Evolutionary conservation across 2,888 invertebrate genomes (phyloP).

Genomic region (Limenitis camilla): DNA sequence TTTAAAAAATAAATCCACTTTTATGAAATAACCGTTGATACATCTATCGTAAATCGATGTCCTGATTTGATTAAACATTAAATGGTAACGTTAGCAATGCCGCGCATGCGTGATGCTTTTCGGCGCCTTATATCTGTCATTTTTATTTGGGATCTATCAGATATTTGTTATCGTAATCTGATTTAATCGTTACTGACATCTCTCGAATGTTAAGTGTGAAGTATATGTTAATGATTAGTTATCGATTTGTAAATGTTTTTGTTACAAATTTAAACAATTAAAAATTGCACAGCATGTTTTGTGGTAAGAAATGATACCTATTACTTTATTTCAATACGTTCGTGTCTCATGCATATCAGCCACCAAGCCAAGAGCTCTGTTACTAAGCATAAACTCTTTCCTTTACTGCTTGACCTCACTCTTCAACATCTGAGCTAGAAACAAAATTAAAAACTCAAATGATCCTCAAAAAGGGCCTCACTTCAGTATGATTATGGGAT

Average conservation of each 20-base stretch:
- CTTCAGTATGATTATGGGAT: background rate
- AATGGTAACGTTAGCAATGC: slow-evolving; percentile 20
- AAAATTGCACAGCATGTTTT: background rate
- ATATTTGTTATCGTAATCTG: slow-evolving; percentile 35
- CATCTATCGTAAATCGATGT: no score
- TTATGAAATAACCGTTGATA: no score
- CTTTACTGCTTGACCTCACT: background rate
- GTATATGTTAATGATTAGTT: slow-evolving; percentile 13
- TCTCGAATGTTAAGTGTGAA: slow-evolving; percentile 28
- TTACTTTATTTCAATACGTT: no score
- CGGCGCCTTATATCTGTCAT: slow-evolving; percentile 62
- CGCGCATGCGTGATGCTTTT: slow-evolving; percentile 46
- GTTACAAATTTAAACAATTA: no score
- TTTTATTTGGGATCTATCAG: slow-evolving; percentile 46
- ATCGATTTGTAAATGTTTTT: background rate
- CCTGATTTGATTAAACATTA: no score
- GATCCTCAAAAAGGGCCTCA: no score
- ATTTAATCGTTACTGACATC: slow-evolving; percentile 37
- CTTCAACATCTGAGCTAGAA: background rate
- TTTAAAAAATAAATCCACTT: no score
- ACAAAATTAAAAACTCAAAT: background rate
- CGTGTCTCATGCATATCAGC: no score
- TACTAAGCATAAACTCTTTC: background rate
- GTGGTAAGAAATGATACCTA: background rate
- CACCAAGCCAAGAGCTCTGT: no score